Percentiles rank a stretch among this genome's conserved stretches.
These are phyloP conservation scores for Ooceraea biroi DNA, from an alignment of 1,140 invertebrate species.

Conservation along the genomic window DNA sequence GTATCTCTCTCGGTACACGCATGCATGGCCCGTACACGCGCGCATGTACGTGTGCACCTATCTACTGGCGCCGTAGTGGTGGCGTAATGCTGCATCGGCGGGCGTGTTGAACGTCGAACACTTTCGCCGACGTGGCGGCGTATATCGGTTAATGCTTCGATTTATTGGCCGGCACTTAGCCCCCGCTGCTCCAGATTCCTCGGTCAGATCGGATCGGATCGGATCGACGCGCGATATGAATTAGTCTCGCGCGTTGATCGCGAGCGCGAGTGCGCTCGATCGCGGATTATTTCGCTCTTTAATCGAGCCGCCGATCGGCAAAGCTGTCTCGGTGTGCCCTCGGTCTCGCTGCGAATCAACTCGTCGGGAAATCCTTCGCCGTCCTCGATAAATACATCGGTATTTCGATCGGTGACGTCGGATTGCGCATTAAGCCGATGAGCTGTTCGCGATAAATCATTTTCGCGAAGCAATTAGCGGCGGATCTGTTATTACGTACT, in stretches of 20 bases:
- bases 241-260: slow-evolving; percentile 73
- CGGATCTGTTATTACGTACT: slow-evolving; percentile 44
- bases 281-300: slow-evolving; percentile 34
- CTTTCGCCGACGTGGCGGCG: slow-evolving; percentile 71
- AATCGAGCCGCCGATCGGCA: slow-evolving; percentile 39
- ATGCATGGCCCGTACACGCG: background rate
- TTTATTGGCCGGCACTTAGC: slow-evolving; percentile 75
- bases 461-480: slow-evolving; percentile 46
- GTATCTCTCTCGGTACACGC: slow-evolving; percentile 36
- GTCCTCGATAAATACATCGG: slow-evolving; percentile 39
- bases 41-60: background rate
- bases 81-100: slow-evolving; percentile 61
- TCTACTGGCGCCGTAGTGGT: background rate
- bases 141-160: slow-evolving; percentile 78
- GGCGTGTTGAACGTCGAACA: slow-evolving; percentile 71
- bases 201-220: slow-evolving; percentile 36
- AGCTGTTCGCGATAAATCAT: slow-evolving; percentile 47
- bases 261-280: slow-evolving; percentile 18
- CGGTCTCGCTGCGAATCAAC: slow-evolving; percentile 31
- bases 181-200: slow-evolving; percentile 78
- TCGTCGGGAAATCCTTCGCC: slow-evolving; percentile 20
- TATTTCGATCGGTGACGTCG: slow-evolving; percentile 13
- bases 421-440: slow-evolving; percentile 45
- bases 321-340: slow-evolving; percentile 51
- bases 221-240: slow-evolving; percentile 65